Base-by-base conservation (phyloP, 2,888 invertebrate genomes). In the Leuctra nigra region DNA sequence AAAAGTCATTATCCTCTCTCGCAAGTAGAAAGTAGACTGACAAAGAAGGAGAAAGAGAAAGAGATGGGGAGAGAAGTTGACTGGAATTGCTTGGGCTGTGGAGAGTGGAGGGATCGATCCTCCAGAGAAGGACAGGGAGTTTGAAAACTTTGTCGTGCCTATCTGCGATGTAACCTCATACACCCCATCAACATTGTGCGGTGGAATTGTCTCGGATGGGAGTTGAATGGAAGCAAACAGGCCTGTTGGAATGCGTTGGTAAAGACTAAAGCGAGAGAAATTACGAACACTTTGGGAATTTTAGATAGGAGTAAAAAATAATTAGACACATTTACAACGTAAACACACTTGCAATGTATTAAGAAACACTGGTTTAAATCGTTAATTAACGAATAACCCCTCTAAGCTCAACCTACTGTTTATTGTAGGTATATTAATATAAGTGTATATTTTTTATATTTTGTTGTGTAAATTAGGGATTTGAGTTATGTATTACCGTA, bases 1-100 rank as follows among this genome's bases (percentile, higher is more conserved):
- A 50, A 50, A 50, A 50, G 50, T 50, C 50, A 50, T 50, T 50
- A 50, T 50, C 50, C 50, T n/a, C 33, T 50, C 33, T 16, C 35
- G 35, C 33, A 50, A 33, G 16, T 33, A 35, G 35, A 16, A 35
- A 20, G 13, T 33, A 50, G 50, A 23, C 48, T 23, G 50, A 50
- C 33, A 50, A 29, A 35, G 33, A 35, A 18, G 20, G 33, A 14
- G 35, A 18, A 14, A 9, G 35, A 1, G 20, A 20, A 35, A 35
- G 11, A 20, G 35, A 22, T 20, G 20, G 22, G 33, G 33, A 50
- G 50, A 50, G 35, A 50, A 44, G 14, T 50, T 35, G 35, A 33
- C 35, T 50, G 35, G 33, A 50, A 35, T 47, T 47, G 47, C 25
- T 47, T 16, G 20, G 24, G 47, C n/a, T 2, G 16, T 18, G 41